These are phyloP conservation scores for Eurystomus gularis DNA, from an alignment of 2,113 vertebrate species.

Conservation along the genomic window DNA sequence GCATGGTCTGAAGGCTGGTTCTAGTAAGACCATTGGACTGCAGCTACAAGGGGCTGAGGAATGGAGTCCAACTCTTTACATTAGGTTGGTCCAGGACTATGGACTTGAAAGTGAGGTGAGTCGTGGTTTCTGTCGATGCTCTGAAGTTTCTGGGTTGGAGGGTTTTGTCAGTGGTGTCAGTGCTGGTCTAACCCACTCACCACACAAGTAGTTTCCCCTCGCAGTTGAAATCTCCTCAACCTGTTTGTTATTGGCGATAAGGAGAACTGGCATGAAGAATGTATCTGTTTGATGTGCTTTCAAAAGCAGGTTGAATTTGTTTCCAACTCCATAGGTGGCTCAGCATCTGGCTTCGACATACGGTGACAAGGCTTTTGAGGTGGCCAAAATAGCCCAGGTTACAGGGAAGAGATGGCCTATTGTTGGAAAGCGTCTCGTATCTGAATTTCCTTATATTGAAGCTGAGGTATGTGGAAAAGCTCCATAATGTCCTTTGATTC, in stretches of 20 bases:
- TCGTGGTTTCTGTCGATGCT: not conserved
- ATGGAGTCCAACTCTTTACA: constrained; percentile 95
- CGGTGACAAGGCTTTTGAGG: constrained; percentile 85
- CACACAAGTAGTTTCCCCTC: constrained; percentile 10
- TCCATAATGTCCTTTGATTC: fast-evolving
- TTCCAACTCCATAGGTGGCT: constrained; percentile 79
- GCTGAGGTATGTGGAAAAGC: constrained; percentile 82
- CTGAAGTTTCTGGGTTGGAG: not conserved
- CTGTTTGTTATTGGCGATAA: not conserved
- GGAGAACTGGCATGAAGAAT: not conserved
- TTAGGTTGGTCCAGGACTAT: constrained; percentile 95
- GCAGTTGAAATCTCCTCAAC: not conserved
- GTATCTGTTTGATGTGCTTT: not conserved
- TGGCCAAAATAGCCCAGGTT: constrained; percentile 84
- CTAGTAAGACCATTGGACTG: constrained; percentile 86
- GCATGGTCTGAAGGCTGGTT: constrained; percentile 77
- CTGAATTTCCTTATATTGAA: constrained; percentile 97
- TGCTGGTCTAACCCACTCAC: constrained; percentile 45
- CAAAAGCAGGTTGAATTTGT: not conserved
- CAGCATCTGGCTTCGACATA: constrained; percentile 85
- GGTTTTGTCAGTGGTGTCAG: not conserved
- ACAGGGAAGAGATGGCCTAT: constrained; percentile 96
- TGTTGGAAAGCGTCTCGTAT: constrained; percentile 92
- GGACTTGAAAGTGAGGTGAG: constrained; percentile 92
- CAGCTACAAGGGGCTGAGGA: constrained; percentile 88